phyloP scores from a whole-genome alignment of 2,888 invertebrate genomes.

The Enchytraeus crypticus region DNA sequence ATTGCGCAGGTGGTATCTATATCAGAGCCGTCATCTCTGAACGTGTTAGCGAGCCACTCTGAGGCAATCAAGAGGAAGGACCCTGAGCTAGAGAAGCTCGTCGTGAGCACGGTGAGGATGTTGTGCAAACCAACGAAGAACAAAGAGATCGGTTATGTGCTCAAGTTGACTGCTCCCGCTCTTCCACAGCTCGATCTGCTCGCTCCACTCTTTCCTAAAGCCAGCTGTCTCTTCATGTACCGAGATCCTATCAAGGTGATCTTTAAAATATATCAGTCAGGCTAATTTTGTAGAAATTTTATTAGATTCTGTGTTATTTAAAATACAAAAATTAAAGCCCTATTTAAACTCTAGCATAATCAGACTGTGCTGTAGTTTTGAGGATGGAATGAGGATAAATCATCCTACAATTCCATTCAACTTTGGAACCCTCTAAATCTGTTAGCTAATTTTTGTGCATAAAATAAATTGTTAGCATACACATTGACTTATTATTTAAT shows the following conservation, averaged over 20 bases:
- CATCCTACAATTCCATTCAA: too few species aligned
- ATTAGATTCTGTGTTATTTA: too few species aligned
- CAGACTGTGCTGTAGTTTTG: too few species aligned
- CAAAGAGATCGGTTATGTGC: conserved; percentile 7
- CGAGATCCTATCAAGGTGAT: conserved; percentile 14
- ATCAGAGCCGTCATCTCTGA: conserved; percentile 2
- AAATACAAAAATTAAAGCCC: too few species aligned
- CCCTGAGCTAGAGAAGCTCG: conserved; percentile 4
- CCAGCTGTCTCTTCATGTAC: conserved; percentile 17
- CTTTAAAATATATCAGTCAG: too few species aligned
- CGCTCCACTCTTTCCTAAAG: conserved; percentile 11
- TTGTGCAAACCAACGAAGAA: conserved; percentile 17
- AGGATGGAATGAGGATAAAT: too few species aligned
- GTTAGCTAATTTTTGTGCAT: too few species aligned
- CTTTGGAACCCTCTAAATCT: too few species aligned
- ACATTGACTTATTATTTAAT: too few species aligned
- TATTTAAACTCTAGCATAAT: too few species aligned
- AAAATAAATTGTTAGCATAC: too few species aligned
- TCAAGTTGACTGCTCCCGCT: conserved; percentile 13
- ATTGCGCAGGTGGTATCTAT: neutral
- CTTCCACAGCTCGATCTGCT: conserved; percentile 4
- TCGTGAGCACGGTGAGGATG: conserved; percentile 8
- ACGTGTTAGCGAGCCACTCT: neutral
- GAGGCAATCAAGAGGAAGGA: neutral
- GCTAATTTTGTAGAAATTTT: too few species aligned